phyloP scores from a whole-genome alignment of 2,888 invertebrate species.

The Limnephilus auricula region DNA sequence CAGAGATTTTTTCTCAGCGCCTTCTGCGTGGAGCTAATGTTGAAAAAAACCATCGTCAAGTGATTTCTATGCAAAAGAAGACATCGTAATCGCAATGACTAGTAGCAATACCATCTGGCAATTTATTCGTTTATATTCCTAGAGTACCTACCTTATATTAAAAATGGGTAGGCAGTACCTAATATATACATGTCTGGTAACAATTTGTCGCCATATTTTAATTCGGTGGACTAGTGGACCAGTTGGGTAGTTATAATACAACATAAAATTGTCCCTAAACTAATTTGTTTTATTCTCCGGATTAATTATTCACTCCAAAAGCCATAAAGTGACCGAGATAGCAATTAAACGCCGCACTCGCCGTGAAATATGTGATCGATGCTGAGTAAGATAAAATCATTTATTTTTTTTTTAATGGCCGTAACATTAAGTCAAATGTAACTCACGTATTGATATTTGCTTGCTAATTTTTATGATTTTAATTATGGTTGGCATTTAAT shows the following conservation, averaged over 20 bases:
- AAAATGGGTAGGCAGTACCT: too few species aligned
- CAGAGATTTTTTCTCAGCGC: too few species aligned
- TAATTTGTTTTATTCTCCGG: constrained; percentile 13
- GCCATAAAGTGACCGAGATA: constrained; percentile 13
- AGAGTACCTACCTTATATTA: too few species aligned
- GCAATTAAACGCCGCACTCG: neutral
- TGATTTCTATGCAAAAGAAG: too few species aligned
- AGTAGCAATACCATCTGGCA: too few species aligned
- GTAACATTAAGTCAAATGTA: neutral
- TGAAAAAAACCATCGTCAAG: too few species aligned
- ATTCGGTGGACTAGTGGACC: neutral
- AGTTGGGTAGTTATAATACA: constrained; percentile 7
- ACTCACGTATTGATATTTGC: neutral
- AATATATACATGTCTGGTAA: neutral
- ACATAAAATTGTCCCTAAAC: constrained; percentile 16
- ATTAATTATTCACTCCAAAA: constrained; percentile 14
- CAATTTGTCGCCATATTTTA: constrained; percentile 34
- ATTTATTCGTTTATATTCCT: too few species aligned
- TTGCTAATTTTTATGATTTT: neutral
- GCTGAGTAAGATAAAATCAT: neutral
- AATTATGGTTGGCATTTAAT: neutral
- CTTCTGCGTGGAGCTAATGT: too few species aligned
- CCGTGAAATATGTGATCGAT: neutral
- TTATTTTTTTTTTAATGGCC: neutral
- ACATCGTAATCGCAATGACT: too few species aligned